Percentiles rank a stretch among this genome's conserved stretches.
phyloP scores from a whole-genome alignment of 2,113 vertebrate genomes.

The Pomatorhinus ruficollis region DNA sequence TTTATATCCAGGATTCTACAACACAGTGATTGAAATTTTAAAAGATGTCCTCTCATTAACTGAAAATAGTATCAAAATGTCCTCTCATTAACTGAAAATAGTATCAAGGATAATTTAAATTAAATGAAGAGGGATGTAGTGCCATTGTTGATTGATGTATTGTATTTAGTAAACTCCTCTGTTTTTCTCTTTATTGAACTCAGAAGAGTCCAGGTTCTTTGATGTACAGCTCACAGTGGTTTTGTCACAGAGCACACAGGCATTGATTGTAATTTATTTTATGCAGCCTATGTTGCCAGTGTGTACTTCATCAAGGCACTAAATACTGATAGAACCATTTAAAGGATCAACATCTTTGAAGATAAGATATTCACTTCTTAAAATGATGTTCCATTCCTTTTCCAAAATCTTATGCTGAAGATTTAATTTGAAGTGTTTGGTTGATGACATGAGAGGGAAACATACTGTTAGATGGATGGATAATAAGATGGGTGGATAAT shows the following conservation, averaged over 20 bases:
- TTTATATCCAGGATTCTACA: neutral
- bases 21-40: neutral
- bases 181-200: neutral
- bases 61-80: neutral
- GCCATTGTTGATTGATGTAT: neutral
- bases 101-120: neutral
- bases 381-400: neutral
- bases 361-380: neutral
- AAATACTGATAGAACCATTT: neutral
- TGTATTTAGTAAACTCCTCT: neutral
- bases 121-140: neutral
- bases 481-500: neutral
- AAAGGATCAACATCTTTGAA: neutral
- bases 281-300: neutral
- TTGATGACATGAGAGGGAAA: neutral
- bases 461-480: neutral
- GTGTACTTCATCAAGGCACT: neutral
- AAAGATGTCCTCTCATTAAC: neutral
- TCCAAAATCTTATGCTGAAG: neutral
- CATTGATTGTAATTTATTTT: neutral
- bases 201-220: neutral
- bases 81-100: neutral
- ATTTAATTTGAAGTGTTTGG: neutral
- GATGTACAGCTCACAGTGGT: neutral
- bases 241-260: neutral